Evolutionary conservation across 2,888 invertebrate species (phyloP).

Genomic region (Tyria jacobaeae): DNA sequence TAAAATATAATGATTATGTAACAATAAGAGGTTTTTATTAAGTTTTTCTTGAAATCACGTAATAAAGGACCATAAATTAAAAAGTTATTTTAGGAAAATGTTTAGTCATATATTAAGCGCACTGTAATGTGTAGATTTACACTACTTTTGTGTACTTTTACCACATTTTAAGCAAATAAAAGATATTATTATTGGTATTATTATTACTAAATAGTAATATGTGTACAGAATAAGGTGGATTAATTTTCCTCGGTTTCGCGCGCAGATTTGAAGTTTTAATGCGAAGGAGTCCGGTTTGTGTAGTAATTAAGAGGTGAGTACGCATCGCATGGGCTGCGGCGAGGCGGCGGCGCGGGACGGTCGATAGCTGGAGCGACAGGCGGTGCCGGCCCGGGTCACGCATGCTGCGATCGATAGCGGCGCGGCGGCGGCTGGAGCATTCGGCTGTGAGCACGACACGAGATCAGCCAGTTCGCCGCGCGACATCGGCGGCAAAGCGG

Average conservation of each 20-base stretch:
- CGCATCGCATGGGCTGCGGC: slow-evolving; percentile 74
- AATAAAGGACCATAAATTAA: too few species aligned
- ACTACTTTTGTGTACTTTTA: too few species aligned
- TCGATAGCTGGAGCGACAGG: slow-evolving; percentile 78
- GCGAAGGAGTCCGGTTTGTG: slow-evolving; percentile 63
- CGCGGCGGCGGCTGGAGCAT: too few species aligned
- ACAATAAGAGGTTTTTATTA: too few species aligned
- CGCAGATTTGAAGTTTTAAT: slow-evolving; percentile 72
- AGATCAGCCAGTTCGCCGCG: slow-evolving; percentile 71
- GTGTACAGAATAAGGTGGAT: slow-evolving; percentile 43
- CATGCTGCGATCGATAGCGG: too few species aligned
- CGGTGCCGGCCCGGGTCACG: too few species aligned
- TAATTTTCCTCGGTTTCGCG: slow-evolving; percentile 60
- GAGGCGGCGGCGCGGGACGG: slow-evolving; percentile 79
- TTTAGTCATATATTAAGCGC: neutral
- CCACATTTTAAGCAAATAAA: too few species aligned
- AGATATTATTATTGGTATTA: too few species aligned
- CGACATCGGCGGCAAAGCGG: slow-evolving; percentile 60
- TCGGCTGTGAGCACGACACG: too few species aligned
- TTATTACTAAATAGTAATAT: neutral
- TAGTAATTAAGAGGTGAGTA: slow-evolving; percentile 75
- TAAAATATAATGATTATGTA: too few species aligned
- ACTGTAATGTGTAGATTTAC: neutral
- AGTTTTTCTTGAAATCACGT: too few species aligned
- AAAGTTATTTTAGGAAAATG: neutral